Evolutionary conservation across 2,888 invertebrate species (phyloP), one percentile per base, ranked within the genome.

Genomic region (Cantharis rustica): DNA sequence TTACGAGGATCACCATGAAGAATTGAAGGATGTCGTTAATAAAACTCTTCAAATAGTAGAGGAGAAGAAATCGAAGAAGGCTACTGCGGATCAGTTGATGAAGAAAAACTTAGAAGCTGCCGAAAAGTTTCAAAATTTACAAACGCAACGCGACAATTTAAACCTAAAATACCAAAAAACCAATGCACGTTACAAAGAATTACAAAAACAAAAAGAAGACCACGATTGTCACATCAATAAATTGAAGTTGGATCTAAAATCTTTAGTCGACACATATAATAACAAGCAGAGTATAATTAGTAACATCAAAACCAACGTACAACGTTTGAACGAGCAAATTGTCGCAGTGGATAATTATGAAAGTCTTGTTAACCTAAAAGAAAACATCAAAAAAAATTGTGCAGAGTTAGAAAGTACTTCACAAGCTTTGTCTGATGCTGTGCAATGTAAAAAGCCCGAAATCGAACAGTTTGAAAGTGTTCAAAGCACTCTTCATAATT

Each of bases 251-350:
- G 62, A 71, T 0, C 26, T 75, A 10, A 23, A 70, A 61, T 17
- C 16, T 13, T 1, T 71, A 16, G 66, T 68, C 2, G 26, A 61
- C 5, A 61, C 61, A 3, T 71, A 26, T 15, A 4, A 71, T 3
- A 75, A 64, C 26, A 71, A 71, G 15, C 27, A 71, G 20, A 4
- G 15, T 10, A 16, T 75, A 64, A 11, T 75, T 10, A n/a, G 16
- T 13, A 66, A 71, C 27, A 16, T 71, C 13, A 61, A 71, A 47
- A 26, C 64, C 7, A 70, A 70, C 13, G 61, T 71, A 5, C 61
- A 75, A 26, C 15, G 15, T 23, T 27, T 75, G 17, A 70, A 71
- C 17, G 68, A 75, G 27, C 66, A 71, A 68, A 26, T 75, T 27
- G 68, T 75, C 16, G 15, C 61, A 10, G 26, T 47, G 16, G 71